Conservation (phyloP, 2,113 vertebrate species). For the Platysteira castanea region DNA sequence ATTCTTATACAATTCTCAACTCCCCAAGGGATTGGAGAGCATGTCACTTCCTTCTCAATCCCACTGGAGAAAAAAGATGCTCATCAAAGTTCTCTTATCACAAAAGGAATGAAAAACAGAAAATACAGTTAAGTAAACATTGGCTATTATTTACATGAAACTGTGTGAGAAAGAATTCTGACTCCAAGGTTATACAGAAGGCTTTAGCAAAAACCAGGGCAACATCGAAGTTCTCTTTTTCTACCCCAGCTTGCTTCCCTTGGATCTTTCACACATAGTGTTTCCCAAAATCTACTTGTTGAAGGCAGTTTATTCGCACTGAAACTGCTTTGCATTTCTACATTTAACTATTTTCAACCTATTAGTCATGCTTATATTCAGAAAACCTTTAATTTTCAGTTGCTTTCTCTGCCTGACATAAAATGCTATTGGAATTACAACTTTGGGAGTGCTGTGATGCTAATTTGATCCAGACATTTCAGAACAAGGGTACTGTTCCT, state of each 20-base stretch:
- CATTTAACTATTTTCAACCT: not conserved
- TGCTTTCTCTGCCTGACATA: not conserved
- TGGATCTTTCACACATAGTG: not conserved
- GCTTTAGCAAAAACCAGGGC: no score
- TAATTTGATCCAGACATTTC: not conserved
- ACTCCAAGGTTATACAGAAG: no score
- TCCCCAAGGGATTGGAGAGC: no score
- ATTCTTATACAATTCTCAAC: no score
- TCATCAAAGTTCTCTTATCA: no score
- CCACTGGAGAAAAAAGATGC: no score
- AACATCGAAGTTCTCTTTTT: not conserved
- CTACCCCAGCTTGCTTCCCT: not conserved
- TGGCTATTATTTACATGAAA: no score
- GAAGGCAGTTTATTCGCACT: not conserved
- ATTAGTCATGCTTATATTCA: not conserved
- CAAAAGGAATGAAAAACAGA: no score
- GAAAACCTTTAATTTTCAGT: not conserved
- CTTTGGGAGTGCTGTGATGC: not conserved
- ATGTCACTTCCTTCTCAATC: no score
- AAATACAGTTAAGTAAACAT: no score
- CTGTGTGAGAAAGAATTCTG: no score
- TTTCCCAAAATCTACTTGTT: rapidly evolving
- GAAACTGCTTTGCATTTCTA: not conserved
- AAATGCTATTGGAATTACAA: not conserved
- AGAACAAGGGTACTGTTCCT: not conserved